Conservation (phyloP, 2,888 invertebrate species). For the Thera britannica region DNA sequence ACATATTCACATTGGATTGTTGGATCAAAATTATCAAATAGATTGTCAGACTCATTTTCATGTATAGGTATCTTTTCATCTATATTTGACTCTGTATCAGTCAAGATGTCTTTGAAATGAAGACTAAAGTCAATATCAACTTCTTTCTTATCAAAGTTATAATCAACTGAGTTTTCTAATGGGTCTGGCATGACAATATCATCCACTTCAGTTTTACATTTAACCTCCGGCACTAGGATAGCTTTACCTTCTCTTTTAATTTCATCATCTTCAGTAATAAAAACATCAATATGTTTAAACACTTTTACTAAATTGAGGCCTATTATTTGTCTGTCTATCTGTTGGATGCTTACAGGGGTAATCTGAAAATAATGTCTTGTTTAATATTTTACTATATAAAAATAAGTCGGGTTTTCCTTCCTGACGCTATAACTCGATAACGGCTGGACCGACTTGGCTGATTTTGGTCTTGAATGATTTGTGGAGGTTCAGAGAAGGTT, state of each 20-base stretch:
- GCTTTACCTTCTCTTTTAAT: background rate
- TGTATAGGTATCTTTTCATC: background rate
- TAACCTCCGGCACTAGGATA: background rate
- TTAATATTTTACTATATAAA: too few relatives aligned
- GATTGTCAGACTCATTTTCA: background rate
- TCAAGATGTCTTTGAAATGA: background rate
- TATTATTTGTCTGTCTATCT: constrained; percentile 1
- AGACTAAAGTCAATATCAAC: background rate
- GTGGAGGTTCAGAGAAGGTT: too few relatives aligned
- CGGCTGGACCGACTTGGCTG: too few relatives aligned
- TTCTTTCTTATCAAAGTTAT: background rate
- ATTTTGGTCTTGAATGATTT: too few relatives aligned
- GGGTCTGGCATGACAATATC: background rate
- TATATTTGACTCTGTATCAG: background rate
- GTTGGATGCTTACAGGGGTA: background rate
- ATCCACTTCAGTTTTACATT: constrained; percentile 3
- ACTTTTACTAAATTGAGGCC: constrained; percentile 3
- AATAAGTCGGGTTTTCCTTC: too few relatives aligned
- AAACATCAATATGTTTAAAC: background rate
- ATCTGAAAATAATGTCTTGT: constrained; percentile 4
- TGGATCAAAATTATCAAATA: background rate
- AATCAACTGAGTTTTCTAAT: background rate
- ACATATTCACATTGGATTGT: background rate
- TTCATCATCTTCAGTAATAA: constrained; percentile 8
- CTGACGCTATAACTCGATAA: too few relatives aligned